phyloP scores from a whole-genome alignment of 2,113 vertebrate species.

The Phylloscopus trochilus region DNA sequence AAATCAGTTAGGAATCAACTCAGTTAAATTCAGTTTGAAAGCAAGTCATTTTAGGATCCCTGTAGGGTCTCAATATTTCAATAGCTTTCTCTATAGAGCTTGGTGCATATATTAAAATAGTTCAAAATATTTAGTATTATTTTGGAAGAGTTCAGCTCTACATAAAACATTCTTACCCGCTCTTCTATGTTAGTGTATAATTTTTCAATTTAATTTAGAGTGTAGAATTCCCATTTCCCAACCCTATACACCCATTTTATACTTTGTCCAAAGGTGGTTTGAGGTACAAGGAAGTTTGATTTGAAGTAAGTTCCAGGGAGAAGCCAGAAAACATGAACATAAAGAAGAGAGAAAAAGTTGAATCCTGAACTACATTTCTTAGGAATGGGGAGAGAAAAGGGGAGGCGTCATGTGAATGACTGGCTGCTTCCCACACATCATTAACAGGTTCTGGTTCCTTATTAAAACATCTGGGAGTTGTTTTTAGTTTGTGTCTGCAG shows the following conservation, averaged over 20 bases:
- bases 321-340: not conserved
- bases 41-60: not conserved
- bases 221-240: not conserved
- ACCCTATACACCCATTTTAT: not conserved
- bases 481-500: not conserved
- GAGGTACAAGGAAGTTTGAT: not conserved
- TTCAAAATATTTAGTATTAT: not conserved
- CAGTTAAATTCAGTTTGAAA: not conserved
- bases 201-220: not conserved
- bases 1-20: not conserved
- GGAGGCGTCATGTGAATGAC: not conserved
- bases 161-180: not conserved
- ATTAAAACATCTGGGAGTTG: not conserved
- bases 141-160: not conserved
- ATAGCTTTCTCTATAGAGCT: not conserved
- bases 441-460: not conserved
- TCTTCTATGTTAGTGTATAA: rapidly evolving
- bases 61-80: not conserved
- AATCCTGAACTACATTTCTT: not conserved
- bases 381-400: rapidly evolving
- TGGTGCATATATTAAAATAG: not conserved
- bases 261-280: not conserved
- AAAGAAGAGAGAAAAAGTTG: not conserved
- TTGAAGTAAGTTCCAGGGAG: not conserved
- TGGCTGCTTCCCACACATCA: not conserved